Evolutionary conservation across 1,140 invertebrate genomes (phyloP), one percentile per base, ranked within the genome.

Genomic region (Bombus turneri): DNA sequence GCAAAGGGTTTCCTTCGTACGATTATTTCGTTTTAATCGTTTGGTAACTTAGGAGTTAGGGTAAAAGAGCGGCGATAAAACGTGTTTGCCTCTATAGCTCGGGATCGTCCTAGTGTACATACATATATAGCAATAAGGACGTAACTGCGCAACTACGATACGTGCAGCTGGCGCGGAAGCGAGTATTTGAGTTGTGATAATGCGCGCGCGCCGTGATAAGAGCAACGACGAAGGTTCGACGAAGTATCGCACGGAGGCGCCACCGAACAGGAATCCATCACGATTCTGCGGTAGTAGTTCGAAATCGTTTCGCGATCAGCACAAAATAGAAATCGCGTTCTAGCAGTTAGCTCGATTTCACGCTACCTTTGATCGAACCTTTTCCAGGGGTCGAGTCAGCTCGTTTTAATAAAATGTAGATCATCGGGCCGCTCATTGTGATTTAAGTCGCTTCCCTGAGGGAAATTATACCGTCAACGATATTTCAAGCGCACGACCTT

Each of bases 211-310:
- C 59, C 2, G 37, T 69, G 64, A 85, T 79, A 83, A 88, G 72
- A 71, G 57, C 78, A 37, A 34, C 62, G 31, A 43, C 68, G 43
- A 10, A 84, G 57, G 72, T 89, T 86, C 64, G 22, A 3, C 13
- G 8, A 53, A 39, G 15, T 15, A 74, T 83, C 89, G 81, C 28
- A 37, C 59, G 86, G 83, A 81, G 91, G 90, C 91, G 90, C 90
- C 89, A 92, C 90, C 77, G 39, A 77, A 64, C 86, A 68, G 81
- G 28, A 68, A 83, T 18, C 13, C 9, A 6, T 59, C 37, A 37
- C 47, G 41, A 1, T 9, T 43, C 39, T 28, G 10, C 3, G 41
- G 15, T 57, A 41, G 15, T 1, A n/a, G 15, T 41, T 28, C 1
- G 13, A 10, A 39, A 28, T 8, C 5, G 34, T 37, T 59, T 59